Conservation (phyloP, 2,797 vertebrate genomes). For the Chloroceryle inda region DNA sequence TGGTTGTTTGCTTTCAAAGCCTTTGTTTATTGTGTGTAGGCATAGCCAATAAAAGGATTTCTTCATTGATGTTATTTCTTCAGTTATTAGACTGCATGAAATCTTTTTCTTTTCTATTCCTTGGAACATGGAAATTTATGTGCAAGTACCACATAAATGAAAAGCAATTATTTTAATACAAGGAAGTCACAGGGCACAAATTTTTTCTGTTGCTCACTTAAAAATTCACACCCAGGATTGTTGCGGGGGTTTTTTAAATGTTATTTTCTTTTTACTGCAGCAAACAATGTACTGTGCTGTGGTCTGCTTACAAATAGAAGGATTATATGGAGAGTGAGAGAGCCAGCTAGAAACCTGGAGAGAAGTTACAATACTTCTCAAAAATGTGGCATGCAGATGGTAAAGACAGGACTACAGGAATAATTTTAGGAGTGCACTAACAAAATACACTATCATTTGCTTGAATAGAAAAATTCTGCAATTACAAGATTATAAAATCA, state of each 20-base stretch:
- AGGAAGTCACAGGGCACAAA: neutral
- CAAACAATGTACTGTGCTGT: neutral
- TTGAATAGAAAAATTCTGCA: neutral
- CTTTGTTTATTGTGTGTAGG: neutral
- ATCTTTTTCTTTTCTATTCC: neutral
- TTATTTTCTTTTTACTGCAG: neutral
- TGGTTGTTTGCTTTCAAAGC: neutral
- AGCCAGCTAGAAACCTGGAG: neutral
- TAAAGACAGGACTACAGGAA: neutral
- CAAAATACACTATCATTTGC: neutral
- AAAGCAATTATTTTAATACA: neutral
- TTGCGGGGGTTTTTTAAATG: neutral
- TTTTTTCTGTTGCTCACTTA: neutral
- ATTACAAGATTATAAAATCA: neutral
- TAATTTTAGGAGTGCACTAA: neutral
- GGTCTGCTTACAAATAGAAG: neutral
- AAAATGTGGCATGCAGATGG: neutral
- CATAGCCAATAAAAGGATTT: neutral
- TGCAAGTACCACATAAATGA: neutral
- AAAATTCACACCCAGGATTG: neutral
- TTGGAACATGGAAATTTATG: neutral
- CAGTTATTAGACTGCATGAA: neutral
- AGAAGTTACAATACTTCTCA: neutral
- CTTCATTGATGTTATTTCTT: neutral
- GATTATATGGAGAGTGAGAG: neutral